These are phyloP conservation scores for Scaptomyza pallida DNA, from an alignment of 1,140 invertebrate genomes.

Conservation along the genomic window DNA sequence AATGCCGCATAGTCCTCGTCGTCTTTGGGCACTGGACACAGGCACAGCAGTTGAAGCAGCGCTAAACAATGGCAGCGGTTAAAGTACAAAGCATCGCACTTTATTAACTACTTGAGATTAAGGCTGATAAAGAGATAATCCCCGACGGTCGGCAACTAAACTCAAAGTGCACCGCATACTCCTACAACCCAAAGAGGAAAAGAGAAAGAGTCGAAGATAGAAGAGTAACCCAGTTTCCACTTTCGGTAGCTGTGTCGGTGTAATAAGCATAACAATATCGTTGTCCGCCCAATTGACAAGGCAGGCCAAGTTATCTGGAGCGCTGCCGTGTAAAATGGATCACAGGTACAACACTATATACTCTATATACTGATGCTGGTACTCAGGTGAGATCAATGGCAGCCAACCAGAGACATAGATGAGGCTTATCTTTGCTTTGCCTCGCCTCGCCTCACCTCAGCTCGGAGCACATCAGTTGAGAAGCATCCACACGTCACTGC, in stretches of 20 bases:
- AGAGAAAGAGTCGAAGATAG: background rate
- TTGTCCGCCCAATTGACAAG: slow-evolving; percentile 82
- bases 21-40: slow-evolving; percentile 32
- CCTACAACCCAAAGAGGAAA: slow-evolving; percentile 29
- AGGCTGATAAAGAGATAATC: slow-evolving; percentile 84
- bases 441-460: background rate
- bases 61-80: slow-evolving; percentile 72
- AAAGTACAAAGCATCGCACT: slow-evolving; percentile 83
- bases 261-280: slow-evolving; percentile 84
- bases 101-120: slow-evolving; percentile 84
- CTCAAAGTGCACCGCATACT: slow-evolving; percentile 61
- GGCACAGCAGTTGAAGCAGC: slow-evolving; percentile 14
- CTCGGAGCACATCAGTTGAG: slow-evolving; percentile 2
- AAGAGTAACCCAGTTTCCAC: slow-evolving; percentile 10
- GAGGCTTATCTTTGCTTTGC: slow-evolving; percentile 58
- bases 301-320: slow-evolving; percentile 59
- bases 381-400: slow-evolving; percentile 80
- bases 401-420: slow-evolving; percentile 49
- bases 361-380: background rate
- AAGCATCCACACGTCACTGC: slow-evolving; percentile 74
- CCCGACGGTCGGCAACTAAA: slow-evolving; percentile 64
- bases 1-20: slow-evolving; percentile 33
- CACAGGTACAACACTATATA: slow-evolving; percentile 58
- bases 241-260: slow-evolving; percentile 76
- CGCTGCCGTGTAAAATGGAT: slow-evolving; percentile 71